Evolutionary conservation across 2,113 vertebrate species (phyloP).

Genomic region (Haemorhous mexicanus): DNA sequence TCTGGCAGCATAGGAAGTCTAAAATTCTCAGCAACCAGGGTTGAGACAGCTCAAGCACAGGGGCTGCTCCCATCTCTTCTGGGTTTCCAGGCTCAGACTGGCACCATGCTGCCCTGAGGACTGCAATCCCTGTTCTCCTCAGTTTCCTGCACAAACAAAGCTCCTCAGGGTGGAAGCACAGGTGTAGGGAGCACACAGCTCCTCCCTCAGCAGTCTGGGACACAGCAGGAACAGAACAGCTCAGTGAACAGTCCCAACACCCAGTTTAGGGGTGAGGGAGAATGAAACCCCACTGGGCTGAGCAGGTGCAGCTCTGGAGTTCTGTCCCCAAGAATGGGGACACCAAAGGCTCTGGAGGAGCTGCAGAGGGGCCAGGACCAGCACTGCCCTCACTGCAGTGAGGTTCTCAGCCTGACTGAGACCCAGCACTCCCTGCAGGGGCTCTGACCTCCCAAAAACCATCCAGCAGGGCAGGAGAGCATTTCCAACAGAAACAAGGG

Average conservation of each 20-base stretch:
- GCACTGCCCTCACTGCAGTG: background rate
- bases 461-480: background rate
- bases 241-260: rapidly evolving
- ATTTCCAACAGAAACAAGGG: background rate
- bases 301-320: background rate
- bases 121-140: background rate
- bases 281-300: background rate
- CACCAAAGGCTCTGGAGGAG: background rate
- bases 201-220: background rate
- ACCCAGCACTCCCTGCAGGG: background rate
- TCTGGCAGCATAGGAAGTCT: background rate
- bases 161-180: background rate
- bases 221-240: background rate
- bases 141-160: background rate
- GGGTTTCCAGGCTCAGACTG: background rate
- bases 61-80: background rate
- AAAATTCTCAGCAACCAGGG: background rate
- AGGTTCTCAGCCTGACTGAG: background rate
- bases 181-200: background rate
- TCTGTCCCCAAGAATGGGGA: rapidly evolving
- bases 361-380: background rate
- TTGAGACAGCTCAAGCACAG: background rate
- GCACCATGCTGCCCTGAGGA: background rate
- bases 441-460: background rate
- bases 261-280: background rate